Conservation (phyloP, 1,140 invertebrate genomes). For the Drosophila micromelanica region DNA sequence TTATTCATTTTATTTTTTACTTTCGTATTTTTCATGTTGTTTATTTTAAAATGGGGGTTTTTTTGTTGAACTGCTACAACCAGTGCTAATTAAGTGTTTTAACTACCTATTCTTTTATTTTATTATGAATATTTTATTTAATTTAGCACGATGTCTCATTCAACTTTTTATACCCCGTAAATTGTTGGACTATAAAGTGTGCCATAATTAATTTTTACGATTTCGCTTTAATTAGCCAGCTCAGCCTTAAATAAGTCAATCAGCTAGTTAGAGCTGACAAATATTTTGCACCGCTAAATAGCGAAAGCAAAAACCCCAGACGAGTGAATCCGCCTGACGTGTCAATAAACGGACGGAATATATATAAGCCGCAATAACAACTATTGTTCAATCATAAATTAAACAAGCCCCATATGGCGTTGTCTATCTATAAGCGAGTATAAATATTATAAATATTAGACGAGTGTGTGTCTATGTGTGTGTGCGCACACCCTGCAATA, state of each 20-base stretch:
- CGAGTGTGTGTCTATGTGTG: background rate
- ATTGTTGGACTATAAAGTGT: constrained; percentile 27
- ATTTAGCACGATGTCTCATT: constrained; percentile 6
- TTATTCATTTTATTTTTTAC: constrained; percentile 22
- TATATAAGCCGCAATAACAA: constrained; percentile 52
- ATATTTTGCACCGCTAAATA: background rate
- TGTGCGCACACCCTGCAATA: constrained; percentile 16
- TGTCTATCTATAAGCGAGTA: constrained; percentile 39
- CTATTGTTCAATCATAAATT: constrained; percentile 68
- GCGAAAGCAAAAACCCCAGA: too few species aligned
- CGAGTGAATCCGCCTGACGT: too few species aligned
- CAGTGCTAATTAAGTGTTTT: constrained; percentile 71
- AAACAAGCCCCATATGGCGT: constrained; percentile 64
- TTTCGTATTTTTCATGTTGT: constrained; percentile 5
- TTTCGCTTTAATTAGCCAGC: constrained; percentile 9
- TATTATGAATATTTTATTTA: constrained; percentile 34
- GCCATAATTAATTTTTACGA: too few species aligned
- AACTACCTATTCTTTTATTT: constrained; percentile 40
- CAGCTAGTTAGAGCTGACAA: constrained; percentile 10
- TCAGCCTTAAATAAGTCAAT: constrained; percentile 13
- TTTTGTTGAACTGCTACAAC: constrained; percentile 7
- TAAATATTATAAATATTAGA: constrained; percentile 5
- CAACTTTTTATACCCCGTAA: constrained; percentile 16
- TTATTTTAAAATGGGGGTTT: constrained; percentile 28
- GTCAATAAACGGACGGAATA: constrained; percentile 4